These are phyloP conservation scores for Eulemur rubriventer DNA, from an alignment of 2,797 vertebrate species.

Conservation along the genomic window DNA sequence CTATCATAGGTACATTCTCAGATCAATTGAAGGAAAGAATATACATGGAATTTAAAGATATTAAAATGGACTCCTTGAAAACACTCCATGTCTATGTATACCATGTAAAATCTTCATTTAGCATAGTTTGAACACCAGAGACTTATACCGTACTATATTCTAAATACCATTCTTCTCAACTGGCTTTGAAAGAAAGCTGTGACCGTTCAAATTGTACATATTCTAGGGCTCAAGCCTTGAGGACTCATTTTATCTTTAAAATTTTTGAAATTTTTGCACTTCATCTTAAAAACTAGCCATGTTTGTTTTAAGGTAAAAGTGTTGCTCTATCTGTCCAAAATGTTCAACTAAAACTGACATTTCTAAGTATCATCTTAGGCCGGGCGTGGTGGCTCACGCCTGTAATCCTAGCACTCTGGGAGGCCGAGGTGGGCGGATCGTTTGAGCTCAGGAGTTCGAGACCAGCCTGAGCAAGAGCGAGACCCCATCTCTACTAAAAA, in stretches of 20 bases:
- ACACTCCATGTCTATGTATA: neutral
- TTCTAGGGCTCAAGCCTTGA: neutral
- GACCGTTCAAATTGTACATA: neutral
- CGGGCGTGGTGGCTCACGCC: no score
- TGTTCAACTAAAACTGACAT: neutral
- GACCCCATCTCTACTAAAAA: no score
- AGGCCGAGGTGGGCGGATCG: no score
- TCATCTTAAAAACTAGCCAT: neutral
- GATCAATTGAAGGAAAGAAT: neutral
- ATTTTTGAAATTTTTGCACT: neutral
- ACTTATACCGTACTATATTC: neutral
- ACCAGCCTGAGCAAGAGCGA: no score
- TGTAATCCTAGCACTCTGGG: no score
- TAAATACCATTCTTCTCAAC: neutral
- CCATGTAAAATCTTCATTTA: neutral
- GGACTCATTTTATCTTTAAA: neutral
- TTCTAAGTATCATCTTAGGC: neutral
- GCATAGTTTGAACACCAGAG: neutral
- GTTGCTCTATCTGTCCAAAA: neutral
- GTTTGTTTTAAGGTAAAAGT: slow-evolving; percentile 1
- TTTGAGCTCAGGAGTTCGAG: no score
- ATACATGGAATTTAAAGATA: neutral
- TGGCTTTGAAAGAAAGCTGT: slow-evolving; percentile 12
- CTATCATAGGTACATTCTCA: neutral
- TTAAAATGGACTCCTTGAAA: neutral